phyloP scores from a whole-genome alignment of 2,888 invertebrate genomes.

The Ametastegia equiseti region DNA sequence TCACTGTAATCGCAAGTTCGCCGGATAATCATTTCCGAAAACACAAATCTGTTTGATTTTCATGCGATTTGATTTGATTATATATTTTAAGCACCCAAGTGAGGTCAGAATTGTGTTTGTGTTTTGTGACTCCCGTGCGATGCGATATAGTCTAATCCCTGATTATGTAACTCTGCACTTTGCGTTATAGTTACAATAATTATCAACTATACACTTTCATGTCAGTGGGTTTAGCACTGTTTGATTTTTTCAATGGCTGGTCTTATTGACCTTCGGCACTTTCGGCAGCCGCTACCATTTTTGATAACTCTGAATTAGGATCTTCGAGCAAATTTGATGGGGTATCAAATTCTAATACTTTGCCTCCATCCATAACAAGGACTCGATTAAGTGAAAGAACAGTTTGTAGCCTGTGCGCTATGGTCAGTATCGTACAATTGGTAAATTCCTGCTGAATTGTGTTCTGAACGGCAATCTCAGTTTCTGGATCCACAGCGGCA shows the following conservation, averaged over 20 bases:
- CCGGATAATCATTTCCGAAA: too few relatives aligned
- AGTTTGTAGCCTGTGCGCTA: conserved; percentile 81
- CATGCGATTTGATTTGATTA: too few relatives aligned
- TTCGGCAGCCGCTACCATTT: conserved; percentile 73
- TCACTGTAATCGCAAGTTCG: too few relatives aligned
- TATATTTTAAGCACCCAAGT: too few relatives aligned
- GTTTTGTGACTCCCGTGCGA: too few relatives aligned
- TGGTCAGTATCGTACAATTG: conserved; percentile 80
- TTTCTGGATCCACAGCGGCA: conserved; percentile 79
- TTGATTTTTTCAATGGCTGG: neutral
- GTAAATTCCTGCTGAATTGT: conserved; percentile 78
- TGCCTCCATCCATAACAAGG: conserved; percentile 78
- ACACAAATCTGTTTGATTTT: too few relatives aligned
- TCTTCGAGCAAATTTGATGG: conserved; percentile 74
- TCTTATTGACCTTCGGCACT: conserved; percentile 52
- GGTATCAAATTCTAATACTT: conserved; percentile 76
- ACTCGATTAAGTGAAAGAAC: conserved; percentile 78
- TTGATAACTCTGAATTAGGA: conserved; percentile 74
- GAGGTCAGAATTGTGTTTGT: too few relatives aligned
- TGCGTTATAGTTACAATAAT: neutral
- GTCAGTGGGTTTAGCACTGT: neutral
- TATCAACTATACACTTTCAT: neutral
- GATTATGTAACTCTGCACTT: too few relatives aligned
- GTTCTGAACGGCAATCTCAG: conserved; percentile 78
- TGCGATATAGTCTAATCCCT: too few relatives aligned